Base-by-base conservation (phyloP, 2,888 invertebrate species). In the Habroteleia sp. region DNA sequence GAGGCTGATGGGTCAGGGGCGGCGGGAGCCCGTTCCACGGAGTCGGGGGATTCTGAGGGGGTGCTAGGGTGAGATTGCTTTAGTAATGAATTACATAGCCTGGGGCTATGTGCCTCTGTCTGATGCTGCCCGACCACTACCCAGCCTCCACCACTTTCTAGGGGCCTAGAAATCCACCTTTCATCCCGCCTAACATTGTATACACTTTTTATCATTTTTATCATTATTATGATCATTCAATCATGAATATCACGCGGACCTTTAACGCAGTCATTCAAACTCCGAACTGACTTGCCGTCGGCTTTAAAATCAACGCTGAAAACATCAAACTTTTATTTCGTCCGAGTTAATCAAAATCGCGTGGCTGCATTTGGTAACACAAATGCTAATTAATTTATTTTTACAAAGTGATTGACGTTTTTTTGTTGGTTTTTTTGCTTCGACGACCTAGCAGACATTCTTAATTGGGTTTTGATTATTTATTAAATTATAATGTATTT, bases 61-160 rank as follows among this genome's bases (percentile, higher is more conserved):
- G 78, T 79, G 77, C 74, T 68, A 77, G 69, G 74, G 78, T 78
- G 77, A 79, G 78, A 78, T 80, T 79, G 80, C 81, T 79, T 85
- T 85, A 85, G 85, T 86, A 86, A 85, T 85, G 86, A 86, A 86
- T 85, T 85, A 86, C 86, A 86, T 86, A 82, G 86, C 86, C 85
- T 81, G 82, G 81, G 86, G 86, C 84, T 84, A 81, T 80, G 83
- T 83, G 83, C 82, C 83, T 83, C 84, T 81, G 84, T 85, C 84
- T 85, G 83, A 83, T 82, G 81, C 82, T 80, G 81, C 79, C 79
- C 82, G 78, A 78, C 77, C 63, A 77, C 75, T 72, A 77, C 66
- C 63, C 65, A 23, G 46, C 68, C 58, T 65, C 46, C 58, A 58
- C 73, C 65, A 73, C 68, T 62, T 65, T 77, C 68, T 41, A 42